A percentile compares a stretch with the other conserved stretches of the same genome.
phyloP scores from a whole-genome alignment of 2,113 vertebrate species.

The Penelope pileata region DNA sequence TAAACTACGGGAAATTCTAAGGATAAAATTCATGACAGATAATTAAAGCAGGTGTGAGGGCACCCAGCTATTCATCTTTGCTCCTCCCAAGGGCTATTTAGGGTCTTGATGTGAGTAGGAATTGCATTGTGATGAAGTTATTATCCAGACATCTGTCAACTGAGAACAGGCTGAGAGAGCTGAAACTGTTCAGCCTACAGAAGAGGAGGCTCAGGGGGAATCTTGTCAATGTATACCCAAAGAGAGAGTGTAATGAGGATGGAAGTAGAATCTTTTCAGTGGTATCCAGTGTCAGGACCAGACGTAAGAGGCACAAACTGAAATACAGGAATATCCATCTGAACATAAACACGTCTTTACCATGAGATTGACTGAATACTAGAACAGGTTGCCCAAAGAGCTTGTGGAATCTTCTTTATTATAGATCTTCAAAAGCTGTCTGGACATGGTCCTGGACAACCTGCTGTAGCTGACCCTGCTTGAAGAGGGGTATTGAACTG shows the following conservation, averaged over 20 bases:
- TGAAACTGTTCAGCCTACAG: not conserved
- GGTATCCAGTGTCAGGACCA: too few species aligned
- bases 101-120: not conserved
- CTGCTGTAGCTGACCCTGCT: fast-evolving
- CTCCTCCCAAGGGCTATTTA: not conserved
- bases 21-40: not conserved
- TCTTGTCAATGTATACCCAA: not conserved
- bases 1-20: fast-evolving
- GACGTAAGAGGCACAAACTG: not conserved
- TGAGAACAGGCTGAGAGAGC: not conserved
- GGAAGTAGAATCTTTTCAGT: not conserved
- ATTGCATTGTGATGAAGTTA: not conserved
- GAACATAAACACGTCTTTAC: not conserved
- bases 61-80: not conserved
- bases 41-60: not conserved
- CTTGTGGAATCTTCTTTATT: fast-evolving
- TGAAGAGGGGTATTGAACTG: not conserved
- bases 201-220: not conserved
- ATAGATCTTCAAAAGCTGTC: not conserved
- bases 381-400: not conserved
- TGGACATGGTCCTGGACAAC: not conserved
- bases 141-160: not conserved
- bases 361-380: not conserved
- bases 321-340: not conserved
- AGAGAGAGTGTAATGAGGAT: not conserved